Conservation (phyloP, 2,113 vertebrate genomes). For the Amblyornis subalaris region DNA sequence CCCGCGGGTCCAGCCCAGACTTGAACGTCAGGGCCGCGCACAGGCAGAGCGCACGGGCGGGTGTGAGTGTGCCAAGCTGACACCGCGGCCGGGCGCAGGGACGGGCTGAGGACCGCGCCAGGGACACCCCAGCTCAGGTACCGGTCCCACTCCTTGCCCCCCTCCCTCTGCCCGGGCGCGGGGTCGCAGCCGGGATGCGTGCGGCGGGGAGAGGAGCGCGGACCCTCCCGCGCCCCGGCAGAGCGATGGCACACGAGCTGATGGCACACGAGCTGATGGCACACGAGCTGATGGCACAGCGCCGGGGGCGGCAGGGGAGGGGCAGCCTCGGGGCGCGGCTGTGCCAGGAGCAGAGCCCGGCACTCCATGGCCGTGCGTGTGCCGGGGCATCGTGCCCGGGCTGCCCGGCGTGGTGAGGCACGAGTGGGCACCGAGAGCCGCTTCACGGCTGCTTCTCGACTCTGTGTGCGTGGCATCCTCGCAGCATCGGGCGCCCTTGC, state of each 20-base stretch:
- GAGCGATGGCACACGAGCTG: too few species aligned
- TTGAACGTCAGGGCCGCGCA: background rate
- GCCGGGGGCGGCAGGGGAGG: background rate
- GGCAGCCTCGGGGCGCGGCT: background rate
- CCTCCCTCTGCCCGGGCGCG: accelerated
- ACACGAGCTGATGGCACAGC: too few species aligned
- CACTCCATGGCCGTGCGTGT: accelerated
- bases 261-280: too few species aligned
- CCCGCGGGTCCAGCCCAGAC: constrained; percentile 44
- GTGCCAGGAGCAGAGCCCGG: background rate
- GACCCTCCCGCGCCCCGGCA: background rate
- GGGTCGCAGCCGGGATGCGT: accelerated
- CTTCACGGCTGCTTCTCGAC: background rate
- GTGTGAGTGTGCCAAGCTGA: background rate
- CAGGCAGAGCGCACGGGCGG: background rate
- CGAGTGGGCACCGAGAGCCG: background rate
- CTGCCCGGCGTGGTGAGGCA: accelerated
- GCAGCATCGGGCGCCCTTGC: background rate
- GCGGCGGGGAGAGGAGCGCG: accelerated
- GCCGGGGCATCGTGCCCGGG: accelerated
- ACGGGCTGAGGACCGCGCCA: background rate
- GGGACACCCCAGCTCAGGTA: background rate
- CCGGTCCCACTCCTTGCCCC: accelerated
- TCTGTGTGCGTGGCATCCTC: accelerated
- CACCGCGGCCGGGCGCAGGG: accelerated